phyloP scores from a whole-genome alignment of 2,888 invertebrate genomes.

The Tillus elongatus region DNA sequence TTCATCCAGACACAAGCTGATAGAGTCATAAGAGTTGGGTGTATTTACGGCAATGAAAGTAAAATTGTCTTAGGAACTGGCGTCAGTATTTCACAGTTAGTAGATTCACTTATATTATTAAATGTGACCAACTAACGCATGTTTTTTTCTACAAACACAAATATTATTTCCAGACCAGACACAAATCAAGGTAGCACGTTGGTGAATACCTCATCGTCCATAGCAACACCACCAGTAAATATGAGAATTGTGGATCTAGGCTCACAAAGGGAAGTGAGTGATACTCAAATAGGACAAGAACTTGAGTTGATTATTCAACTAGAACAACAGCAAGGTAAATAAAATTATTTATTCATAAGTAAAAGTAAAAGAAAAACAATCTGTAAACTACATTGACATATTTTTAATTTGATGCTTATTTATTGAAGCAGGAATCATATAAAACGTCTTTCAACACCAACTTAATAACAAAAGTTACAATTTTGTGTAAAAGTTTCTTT shows the following conservation, averaged over 20 bases:
- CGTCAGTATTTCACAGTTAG: slow-evolving; percentile 48
- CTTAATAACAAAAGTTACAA: too few relatives aligned
- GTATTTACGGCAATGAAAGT: slow-evolving; percentile 51
- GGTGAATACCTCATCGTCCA: slow-evolving; percentile 44
- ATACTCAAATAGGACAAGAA: slow-evolving; percentile 59
- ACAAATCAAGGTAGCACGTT: slow-evolving; percentile 44
- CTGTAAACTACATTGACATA: too few relatives aligned
- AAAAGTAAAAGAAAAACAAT: too few relatives aligned
- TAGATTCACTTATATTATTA: slow-evolving; percentile 11
- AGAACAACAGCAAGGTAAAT: slow-evolving; percentile 45
- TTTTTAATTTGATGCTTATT: too few relatives aligned
- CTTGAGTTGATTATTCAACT: slow-evolving; percentile 55
- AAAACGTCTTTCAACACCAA: too few relatives aligned
- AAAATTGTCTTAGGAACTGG: slow-evolving; percentile 50
- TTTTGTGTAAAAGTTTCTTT: too few relatives aligned
- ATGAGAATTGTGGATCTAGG: slow-evolving; percentile 52
- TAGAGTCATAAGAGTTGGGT: slow-evolving; percentile 69
- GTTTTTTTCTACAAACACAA: too few relatives aligned
- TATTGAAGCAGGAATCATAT: too few relatives aligned
- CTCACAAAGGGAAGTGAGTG: slow-evolving; percentile 50
- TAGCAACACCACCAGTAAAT: slow-evolving; percentile 44
- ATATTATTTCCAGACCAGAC: slow-evolving; percentile 39
- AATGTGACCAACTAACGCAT: too few relatives aligned
- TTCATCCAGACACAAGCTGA: slow-evolving; percentile 80
- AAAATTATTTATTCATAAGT: too few relatives aligned